A percentile compares a stretch with the other conserved stretches of the same genome.
Conservation (phyloP, 2,797 vertebrate species). For the Gadopsis marmoratus region DNA sequence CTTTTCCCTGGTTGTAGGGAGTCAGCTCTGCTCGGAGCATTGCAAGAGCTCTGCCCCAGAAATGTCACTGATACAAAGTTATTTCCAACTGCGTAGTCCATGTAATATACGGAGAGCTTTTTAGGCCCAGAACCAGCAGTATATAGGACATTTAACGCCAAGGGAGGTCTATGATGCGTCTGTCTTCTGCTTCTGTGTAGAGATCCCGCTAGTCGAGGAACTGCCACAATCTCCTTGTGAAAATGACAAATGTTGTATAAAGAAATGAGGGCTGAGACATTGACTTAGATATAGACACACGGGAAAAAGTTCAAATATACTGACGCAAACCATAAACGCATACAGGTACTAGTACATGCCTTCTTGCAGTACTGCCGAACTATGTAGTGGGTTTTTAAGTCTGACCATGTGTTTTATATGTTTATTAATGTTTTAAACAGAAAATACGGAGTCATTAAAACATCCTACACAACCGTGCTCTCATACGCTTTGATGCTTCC, state of each 20-base stretch:
- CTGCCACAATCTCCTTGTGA: constrained; percentile 25
- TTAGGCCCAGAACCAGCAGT: constrained; percentile 46
- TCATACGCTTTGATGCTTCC: neutral
- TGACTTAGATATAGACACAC: neutral
- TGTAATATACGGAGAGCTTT: constrained; percentile 54
- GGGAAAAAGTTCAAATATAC: constrained; percentile 7
- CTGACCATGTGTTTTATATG: neutral
- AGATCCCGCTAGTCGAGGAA: constrained; percentile 33
- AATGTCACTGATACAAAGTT: constrained; percentile 73
- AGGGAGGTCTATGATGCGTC: constrained; percentile 60
- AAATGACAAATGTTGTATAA: constrained; percentile 31
- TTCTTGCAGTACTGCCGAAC: neutral
- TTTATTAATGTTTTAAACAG: neutral
- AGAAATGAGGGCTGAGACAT: constrained; percentile 1
- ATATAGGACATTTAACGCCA: constrained; percentile 70
- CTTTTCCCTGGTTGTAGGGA: constrained; percentile 49
- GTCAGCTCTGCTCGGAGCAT: constrained; percentile 54
- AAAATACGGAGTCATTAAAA: neutral
- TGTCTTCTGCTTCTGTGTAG: constrained; percentile 37
- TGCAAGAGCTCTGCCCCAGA: constrained; percentile 72
- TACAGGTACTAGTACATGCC: neutral
- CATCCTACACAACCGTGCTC: neutral
- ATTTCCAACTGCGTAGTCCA: constrained; percentile 47
- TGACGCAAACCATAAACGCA: neutral
- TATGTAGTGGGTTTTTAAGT: neutral